Evolutionary conservation across 1,140 invertebrate genomes (phyloP), one percentile per base, ranked within the genome.

Genomic region (Halyomorpha halys): DNA sequence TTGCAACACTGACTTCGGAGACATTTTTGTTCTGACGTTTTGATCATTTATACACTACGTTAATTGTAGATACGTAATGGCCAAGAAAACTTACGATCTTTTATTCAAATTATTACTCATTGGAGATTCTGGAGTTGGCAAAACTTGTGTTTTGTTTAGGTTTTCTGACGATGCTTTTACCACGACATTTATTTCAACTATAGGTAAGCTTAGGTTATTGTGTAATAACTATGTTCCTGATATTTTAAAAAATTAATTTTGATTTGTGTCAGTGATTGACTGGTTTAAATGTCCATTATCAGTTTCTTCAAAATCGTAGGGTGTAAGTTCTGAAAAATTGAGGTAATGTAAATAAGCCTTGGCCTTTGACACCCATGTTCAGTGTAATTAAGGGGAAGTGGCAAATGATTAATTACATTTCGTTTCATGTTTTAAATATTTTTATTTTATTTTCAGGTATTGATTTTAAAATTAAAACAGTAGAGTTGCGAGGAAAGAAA

Each of bases 141-240:
- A 98, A 81, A 98, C 95, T 60, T 98, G 95, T 80, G 93, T 98
- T 74, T 80, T 98, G 65, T 97, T 98, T 76, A 84, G 96, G 77
- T 98, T 98, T 81, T 95, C 92, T 61, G 95, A 98, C 76, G 94
- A 98, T 82, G 93, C 94, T 64, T 98, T 97, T 78, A 98, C 96
- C 73, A 93, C 94, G 34, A 97, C 94, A 60, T 98, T 98, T 79
- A 98, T 98, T 75, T 96, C 93, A 62, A 97, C 94, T 51, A 97
- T 97, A 80, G 94, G 93, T 94, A 78, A 84, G 83, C 18, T 21
- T 56, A 56, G 53, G 23, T 56, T 56, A 56, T 39, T 39, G 34
- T 39, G 34, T 39, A 39, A 39, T 9, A 39, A 39, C 34, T 39
- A 39, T 39, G 13, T 39, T 13, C 34, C 11, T 11, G 6, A 39